phyloP scores from a whole-genome alignment of 1,140 invertebrate genomes.

The Popillia japonica region DNA sequence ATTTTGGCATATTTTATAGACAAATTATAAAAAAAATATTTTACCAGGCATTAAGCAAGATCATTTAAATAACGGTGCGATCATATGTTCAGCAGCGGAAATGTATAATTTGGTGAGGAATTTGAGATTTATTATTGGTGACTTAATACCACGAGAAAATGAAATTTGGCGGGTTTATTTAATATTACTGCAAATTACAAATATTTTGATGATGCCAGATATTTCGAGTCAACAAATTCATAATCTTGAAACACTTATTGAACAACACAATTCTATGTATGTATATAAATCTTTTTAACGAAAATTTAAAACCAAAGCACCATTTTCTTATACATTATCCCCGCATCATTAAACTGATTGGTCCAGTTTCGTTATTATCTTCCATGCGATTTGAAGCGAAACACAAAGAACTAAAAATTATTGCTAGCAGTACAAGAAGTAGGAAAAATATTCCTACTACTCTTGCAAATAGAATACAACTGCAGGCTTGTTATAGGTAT shows the following conservation, averaged over 20 bases:
- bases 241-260: neutral
- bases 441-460: neutral
- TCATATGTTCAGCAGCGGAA: too few species aligned
- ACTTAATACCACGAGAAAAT: neutral
- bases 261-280: neutral
- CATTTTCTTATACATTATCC: neutral
- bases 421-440: neutral
- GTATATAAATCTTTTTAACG: neutral
- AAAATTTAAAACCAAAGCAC: neutral
- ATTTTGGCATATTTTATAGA: too few species aligned
- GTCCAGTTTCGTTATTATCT: neutral
- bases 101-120: too few species aligned
- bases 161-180: neutral
- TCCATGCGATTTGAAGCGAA: neutral
- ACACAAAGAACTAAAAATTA: neutral
- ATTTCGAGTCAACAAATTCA: neutral
- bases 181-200: neutral
- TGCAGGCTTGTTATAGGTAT: neutral
- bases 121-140: too few species aligned
- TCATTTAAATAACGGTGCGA: too few species aligned
- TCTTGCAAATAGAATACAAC: neutral
- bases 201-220: neutral
- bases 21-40: too few species aligned
- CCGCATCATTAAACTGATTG: neutral
- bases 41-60: too few species aligned